Conservation (phyloP, 2,888 invertebrate genomes). For the Selenia dentaria region DNA sequence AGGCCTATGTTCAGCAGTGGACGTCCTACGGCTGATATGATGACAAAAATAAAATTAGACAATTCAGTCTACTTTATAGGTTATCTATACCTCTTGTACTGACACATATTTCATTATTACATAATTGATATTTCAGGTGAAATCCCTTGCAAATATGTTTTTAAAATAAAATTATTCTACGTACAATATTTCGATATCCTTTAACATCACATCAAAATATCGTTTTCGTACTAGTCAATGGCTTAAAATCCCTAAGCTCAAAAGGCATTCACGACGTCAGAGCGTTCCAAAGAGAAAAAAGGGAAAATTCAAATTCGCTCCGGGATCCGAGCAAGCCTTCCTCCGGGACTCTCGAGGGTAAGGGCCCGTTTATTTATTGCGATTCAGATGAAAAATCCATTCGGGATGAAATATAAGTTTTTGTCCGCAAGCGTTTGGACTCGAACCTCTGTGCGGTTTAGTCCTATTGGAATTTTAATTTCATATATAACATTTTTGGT, state of each 20-base stretch:
- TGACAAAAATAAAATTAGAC: too few species aligned
- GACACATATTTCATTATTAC: too few species aligned
- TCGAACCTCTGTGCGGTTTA: constrained; percentile 3
- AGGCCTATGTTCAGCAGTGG: too few species aligned
- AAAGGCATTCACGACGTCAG: constrained; percentile 37
- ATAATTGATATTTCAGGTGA: too few species aligned
- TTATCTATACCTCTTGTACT: too few species aligned
- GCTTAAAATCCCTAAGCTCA: constrained; percentile 38
- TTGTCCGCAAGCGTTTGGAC: constrained; percentile 20
- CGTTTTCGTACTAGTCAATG: constrained; percentile 29
- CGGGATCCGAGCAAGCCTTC: constrained; percentile 46
- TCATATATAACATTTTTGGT: constrained; percentile 2
- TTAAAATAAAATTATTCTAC: constrained; percentile 17
- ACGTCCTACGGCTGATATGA: too few species aligned
- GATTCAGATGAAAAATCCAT: constrained; percentile 58
- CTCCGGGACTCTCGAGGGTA: constrained; percentile 38
- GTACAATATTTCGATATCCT: constrained; percentile 20
- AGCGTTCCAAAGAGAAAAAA: constrained; percentile 30
- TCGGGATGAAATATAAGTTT: constrained; percentile 45
- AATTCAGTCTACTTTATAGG: too few species aligned
- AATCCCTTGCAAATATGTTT: not conserved
- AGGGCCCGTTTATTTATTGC: constrained; percentile 56
- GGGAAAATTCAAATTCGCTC: constrained; percentile 47
- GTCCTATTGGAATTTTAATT: constrained; percentile 6
- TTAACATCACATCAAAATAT: constrained; percentile 23